These are phyloP conservation scores for Ypsolopha sequella DNA, from an alignment of 2,888 invertebrate genomes.

Conservation along the genomic window DNA sequence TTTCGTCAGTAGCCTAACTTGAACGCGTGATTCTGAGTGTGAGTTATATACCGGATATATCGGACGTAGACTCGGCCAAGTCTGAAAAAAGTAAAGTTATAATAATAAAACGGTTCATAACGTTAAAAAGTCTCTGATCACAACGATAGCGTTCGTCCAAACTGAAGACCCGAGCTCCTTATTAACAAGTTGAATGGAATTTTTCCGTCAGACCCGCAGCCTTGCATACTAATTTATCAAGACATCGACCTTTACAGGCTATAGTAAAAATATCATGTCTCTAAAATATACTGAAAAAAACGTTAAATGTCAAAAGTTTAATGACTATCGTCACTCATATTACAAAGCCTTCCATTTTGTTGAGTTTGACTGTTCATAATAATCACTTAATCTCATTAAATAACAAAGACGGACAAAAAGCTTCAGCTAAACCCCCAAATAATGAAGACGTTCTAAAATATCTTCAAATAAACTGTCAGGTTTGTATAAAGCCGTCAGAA, in stretches of 20 bases:
- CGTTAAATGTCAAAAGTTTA: no score
- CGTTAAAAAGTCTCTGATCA: constrained; percentile 7
- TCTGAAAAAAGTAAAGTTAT: background rate
- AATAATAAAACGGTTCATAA: background rate
- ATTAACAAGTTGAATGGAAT: constrained; percentile 46
- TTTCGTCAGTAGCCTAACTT: no score
- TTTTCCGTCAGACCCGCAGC: constrained; percentile 24
- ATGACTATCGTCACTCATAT: no score
- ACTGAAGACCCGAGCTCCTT: constrained; percentile 17
- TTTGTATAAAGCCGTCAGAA: constrained; percentile 28
- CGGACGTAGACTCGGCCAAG: no score
- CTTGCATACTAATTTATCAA: constrained; percentile 30
- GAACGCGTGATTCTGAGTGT: no score
- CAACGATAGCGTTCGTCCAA: background rate
- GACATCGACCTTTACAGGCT: background rate
- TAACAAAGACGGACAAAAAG: background rate
- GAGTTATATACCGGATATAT: no score
- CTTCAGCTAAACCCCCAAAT: constrained; percentile 5
- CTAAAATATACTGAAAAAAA: no score
- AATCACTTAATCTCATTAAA: background rate
- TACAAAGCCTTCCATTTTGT: no score
- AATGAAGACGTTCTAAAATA: constrained; percentile 1
- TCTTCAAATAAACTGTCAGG: background rate
- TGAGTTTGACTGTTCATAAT: no score
- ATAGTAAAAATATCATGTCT: no score